Evolutionary conservation across 1,140 invertebrate species (phyloP), one percentile per base, ranked within the genome.

Genomic region (Magallana gigas): DNA sequence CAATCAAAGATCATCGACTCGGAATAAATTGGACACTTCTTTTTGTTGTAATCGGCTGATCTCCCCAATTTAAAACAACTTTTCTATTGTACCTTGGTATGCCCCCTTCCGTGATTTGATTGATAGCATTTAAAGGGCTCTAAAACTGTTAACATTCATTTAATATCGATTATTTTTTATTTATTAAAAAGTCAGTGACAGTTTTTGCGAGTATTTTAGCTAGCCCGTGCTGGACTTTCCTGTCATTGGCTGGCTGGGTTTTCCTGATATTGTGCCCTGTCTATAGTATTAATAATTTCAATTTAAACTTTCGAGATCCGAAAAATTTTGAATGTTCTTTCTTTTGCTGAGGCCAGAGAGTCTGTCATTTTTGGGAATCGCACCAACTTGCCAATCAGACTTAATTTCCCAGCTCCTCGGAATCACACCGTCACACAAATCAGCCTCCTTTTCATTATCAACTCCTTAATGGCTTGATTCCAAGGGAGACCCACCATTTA

Each of bases 81-180:
- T 76, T 12, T 76, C 68, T 76, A 11, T 76, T 76, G 68, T 76
- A 29, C 3, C 68, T 76, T 29, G 23, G 8, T 36, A 12, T 76
- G 68, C 68, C 68, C 68, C 68, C 68, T 76, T 23, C 68, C 8
- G 68, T 36, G 68, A 76, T 76, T 76, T 76, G 68, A 76, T 76
- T 76, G 68, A 76, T 76, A 76, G 68, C 68, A 76, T 8, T 76
- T 76, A 76, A 76, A 64, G 18, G 68, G 8, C 36, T 48, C 36
- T 76, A 76, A 29, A 76, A 76, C 18, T 29, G 23, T 76, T 29
- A 36, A 76, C 68, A 76, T 29, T 76, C 68, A 76, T 36, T 23
- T 76, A 9, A 76, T 76, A 76, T 76, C 14, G 11, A 76, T 76
- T 76, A 76, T 29, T 29, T 48, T 48, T 48, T 76, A 12, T 18